Evolutionary conservation across 1,140 invertebrate species (phyloP).

Genomic region (Octopus bimaculoides): DNA sequence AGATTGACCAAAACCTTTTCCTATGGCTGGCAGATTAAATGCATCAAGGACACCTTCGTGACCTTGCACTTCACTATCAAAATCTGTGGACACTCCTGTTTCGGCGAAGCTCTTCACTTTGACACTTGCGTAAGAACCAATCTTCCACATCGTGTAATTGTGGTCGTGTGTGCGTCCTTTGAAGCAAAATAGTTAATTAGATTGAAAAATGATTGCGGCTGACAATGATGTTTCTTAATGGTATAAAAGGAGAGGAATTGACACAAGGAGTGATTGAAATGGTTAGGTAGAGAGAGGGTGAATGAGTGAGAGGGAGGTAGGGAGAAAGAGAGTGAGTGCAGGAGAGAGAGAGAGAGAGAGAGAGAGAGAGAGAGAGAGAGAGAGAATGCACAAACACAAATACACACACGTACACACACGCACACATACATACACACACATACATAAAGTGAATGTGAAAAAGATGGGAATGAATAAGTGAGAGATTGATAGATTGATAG

Average conservation of each 20-base stretch:
- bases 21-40: slow-evolving; percentile 76
- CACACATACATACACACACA: background rate
- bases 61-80: slow-evolving; percentile 65
- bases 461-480: too few relatives aligned
- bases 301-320: background rate
- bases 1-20: slow-evolving; percentile 73
- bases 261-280: background rate
- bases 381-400: background rate
- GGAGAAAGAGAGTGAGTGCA: too few relatives aligned
- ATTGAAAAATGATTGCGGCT: too few relatives aligned
- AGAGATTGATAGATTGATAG: too few relatives aligned
- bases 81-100: slow-evolving; percentile 69
- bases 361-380: background rate
- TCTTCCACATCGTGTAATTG: slow-evolving; percentile 75
- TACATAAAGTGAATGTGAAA: background rate
- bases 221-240: background rate
- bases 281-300: background rate
- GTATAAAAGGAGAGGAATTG: background rate
- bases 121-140: slow-evolving; percentile 71
- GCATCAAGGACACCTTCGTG: slow-evolving; percentile 71
- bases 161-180: slow-evolving; percentile 82
- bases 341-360: background rate
- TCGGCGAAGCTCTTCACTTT: slow-evolving; percentile 81
- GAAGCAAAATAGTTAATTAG: background rate
- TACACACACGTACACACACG: background rate